Conservation (phyloP, 2,888 invertebrate genomes). For the Lasioglossum villosulum region DNA sequence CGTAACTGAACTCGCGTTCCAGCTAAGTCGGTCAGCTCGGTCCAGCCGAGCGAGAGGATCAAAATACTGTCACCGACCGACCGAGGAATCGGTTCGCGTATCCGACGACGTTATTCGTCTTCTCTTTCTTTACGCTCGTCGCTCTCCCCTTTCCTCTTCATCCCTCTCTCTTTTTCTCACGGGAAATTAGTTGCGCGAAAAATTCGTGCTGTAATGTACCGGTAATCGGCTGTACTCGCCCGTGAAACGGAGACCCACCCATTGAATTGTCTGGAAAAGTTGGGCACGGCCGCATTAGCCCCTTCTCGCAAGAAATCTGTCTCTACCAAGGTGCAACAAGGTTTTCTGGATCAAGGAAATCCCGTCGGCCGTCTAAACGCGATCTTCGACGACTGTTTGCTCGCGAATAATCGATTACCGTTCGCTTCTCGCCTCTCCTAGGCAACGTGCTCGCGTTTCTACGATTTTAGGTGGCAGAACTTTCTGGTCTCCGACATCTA, state of each 20-base stretch:
- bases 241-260: conserved; percentile 64
- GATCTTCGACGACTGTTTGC: background rate
- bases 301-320: background rate
- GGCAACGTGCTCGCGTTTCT: background rate
- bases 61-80: conserved; percentile 69
- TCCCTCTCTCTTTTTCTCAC: background rate
- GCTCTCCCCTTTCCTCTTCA: background rate
- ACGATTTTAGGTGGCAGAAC: background rate
- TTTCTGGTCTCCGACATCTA: background rate
- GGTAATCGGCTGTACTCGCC: conserved; percentile 62
- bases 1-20: conserved; percentile 73
- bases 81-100: conserved; percentile 49
- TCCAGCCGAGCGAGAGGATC: conserved; percentile 75
- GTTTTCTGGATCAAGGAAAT: conserved; percentile 1
- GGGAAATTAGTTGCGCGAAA: conserved; percentile 75
- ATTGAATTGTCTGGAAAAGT: conserved; percentile 65
- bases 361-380: background rate
- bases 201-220: conserved; percentile 74
- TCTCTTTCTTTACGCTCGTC: conserved; percentile 5
- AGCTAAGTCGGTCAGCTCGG: conserved; percentile 80
- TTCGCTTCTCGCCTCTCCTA: background rate
- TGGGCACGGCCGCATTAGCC: background rate
- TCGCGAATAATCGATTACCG: background rate
- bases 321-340: background rate
- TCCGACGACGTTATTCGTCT: conserved; percentile 36